Evolutionary conservation across 2,113 vertebrate species (phyloP), one percentile per base, ranked within the genome.

Genomic region (Oryzias woworae): DNA sequence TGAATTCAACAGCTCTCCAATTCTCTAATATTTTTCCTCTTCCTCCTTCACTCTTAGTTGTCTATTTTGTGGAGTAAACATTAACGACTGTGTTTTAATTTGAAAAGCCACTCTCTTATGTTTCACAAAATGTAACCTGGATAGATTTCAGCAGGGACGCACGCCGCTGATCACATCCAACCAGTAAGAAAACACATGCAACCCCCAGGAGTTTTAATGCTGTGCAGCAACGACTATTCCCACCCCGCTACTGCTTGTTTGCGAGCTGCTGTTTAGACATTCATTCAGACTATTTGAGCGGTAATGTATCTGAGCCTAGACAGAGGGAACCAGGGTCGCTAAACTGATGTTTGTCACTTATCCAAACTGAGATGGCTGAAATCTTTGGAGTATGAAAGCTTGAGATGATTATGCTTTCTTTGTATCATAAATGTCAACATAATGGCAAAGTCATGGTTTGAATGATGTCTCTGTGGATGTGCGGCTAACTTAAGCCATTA

Each of bases 241-340:
- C 88, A 73, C 82, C 88, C 80, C 24, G 65, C 85, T 78, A 86
- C 72, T 90, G 87, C 88, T 91, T 92, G 84, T 91, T 91, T 91
- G 87, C 82, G 71, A 69, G 83, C 78, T 62, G 77, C 77, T 31
- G 55, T 88, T 88, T 88, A 89, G 77, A 77, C 77, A 62, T 82
- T 87, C 83, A 90, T 91, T 90, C 71, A 61, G 81, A 71, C 77
- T 77, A 77, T 89, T 90, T 89, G 81, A 77, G 77, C 75, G 16
- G 77, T 89, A 88, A 90, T 89, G 85, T 78, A 71, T 67, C 79
- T 82, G 75, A 87, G 83, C 77, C 70, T 80, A 80, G 81, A 86
- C 74, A 76, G 69, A 88, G 80, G 77, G 81, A 85, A 86, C 83
- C 69, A 52, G 66, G 46, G 63, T 60, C 36, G 66, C 57, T 63